A percentile compares a stretch with the other conserved stretches of the same genome.
phyloP scores from a whole-genome alignment of 2,113 vertebrate species.

The Gallinago undulata region DNA sequence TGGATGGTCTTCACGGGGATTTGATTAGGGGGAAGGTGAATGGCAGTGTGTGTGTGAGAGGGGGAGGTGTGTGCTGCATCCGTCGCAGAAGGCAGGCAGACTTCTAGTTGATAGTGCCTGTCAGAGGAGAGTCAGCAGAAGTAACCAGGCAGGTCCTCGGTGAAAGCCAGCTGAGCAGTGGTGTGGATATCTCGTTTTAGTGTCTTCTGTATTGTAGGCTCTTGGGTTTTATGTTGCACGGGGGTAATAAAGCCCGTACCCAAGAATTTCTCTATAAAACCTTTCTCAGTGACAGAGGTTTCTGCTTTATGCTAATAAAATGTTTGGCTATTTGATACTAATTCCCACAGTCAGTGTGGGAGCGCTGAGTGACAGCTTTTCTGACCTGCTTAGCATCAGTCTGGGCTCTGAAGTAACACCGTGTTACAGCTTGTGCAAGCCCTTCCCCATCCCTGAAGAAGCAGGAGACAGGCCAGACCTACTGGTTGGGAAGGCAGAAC shows the following conservation, averaged over 20 bases:
- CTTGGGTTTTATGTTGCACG: not conserved
- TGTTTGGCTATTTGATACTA: not conserved
- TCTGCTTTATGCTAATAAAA: not conserved
- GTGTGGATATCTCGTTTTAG: not conserved
- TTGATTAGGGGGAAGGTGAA: slow-evolving; percentile 40
- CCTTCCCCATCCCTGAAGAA: not conserved
- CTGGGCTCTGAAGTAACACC: not conserved
- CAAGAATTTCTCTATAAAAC: not conserved
- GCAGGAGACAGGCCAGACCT: not conserved
- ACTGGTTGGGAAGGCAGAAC: not conserved
- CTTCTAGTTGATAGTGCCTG: not conserved
- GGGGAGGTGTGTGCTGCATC: not conserved
- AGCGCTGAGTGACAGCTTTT: not conserved
- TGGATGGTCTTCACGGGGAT: slow-evolving; percentile 50
- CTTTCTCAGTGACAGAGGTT: not conserved
- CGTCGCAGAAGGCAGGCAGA: not conserved
- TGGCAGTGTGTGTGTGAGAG: not conserved
- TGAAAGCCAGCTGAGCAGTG: not conserved
- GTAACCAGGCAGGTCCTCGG: not conserved
- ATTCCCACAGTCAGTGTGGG: not conserved
- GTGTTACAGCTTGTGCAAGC: not conserved
- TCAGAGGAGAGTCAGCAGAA: not conserved
- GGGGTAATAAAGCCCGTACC: not conserved
- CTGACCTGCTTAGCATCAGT: slow-evolving; percentile 4
- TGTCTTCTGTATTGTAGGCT: not conserved